Evolutionary conservation across 1,140 invertebrate species (phyloP).

Genomic region (Schmidtea mediterranea): DNA sequence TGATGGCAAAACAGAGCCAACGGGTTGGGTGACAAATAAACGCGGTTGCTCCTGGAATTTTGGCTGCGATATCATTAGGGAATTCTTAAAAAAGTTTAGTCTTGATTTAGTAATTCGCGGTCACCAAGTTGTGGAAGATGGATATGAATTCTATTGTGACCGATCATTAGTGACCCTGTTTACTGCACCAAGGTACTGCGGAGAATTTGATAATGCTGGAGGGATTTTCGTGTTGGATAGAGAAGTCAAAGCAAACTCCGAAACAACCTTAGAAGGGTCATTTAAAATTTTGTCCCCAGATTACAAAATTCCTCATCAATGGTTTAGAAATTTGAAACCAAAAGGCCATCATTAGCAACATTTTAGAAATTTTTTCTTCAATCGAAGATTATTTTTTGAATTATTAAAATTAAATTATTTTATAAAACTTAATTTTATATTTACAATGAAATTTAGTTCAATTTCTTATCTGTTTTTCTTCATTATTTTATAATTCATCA

Average conservation of each 20-base stretch:
- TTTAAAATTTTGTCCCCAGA: constrained; percentile 18
- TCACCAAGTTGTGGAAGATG: constrained; percentile 46
- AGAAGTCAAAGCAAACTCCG: constrained; percentile 11
- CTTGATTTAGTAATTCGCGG: constrained; percentile 82
- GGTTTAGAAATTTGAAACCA: too few species aligned
- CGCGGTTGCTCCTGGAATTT: constrained; percentile 33
- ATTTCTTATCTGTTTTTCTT: too few species aligned
- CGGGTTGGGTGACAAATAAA: constrained; percentile 21
- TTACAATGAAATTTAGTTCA: too few species aligned
- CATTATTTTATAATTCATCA: too few species aligned
- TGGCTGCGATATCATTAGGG: constrained; percentile 31
- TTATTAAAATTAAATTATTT: too few species aligned
- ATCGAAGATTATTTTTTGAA: too few species aligned
- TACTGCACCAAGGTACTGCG: constrained; percentile 45
- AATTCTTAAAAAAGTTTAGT: constrained; percentile 73
- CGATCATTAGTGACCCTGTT: constrained; percentile 18
- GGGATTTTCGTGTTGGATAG: constrained; percentile 47
- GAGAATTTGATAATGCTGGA: constrained; percentile 51
- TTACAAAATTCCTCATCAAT: too few species aligned
- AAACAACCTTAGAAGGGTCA: constrained; percentile 50
- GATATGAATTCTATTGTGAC: constrained; percentile 25
- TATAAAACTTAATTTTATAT: too few species aligned
- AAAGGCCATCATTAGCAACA: too few species aligned
- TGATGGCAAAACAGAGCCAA: background rate
- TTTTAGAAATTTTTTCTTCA: too few species aligned